Percentiles rank a stretch among this genome's conserved stretches.
Conservation (phyloP, 2,888 invertebrate species). For the Synanthedon andrenaeformis region DNA sequence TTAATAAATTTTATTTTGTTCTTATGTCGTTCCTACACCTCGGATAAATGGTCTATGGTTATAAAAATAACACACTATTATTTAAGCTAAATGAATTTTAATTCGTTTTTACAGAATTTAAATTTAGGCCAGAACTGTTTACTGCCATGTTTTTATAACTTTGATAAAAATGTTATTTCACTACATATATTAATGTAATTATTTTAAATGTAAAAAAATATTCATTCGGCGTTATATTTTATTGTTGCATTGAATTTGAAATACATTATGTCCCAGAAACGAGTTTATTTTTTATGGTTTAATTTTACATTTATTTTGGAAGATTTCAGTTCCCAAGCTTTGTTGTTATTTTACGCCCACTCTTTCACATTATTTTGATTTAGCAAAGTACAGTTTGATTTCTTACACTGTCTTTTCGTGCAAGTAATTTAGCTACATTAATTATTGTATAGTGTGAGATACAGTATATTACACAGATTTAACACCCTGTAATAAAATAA, state of each 20-base stretch:
- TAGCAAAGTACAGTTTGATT: not conserved
- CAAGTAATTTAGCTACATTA: slow-evolving; percentile 42
- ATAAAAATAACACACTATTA: not conserved
- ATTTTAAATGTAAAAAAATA: slow-evolving; percentile 35
- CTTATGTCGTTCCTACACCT: too few relatives aligned
- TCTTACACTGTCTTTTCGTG: slow-evolving; percentile 43
- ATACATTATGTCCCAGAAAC: slow-evolving; percentile 53
- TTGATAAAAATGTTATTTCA: not conserved
- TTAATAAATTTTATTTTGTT: too few relatives aligned
- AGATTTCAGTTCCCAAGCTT: slow-evolving; percentile 46
- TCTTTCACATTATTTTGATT: slow-evolving; percentile 12
- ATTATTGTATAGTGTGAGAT: slow-evolving; percentile 21
- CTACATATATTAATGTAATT: slow-evolving; percentile 5
- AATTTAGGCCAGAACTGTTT: not conserved
- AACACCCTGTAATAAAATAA: not conserved
- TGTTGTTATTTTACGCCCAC: slow-evolving; percentile 16
- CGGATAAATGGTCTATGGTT: not conserved
- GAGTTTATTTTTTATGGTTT: slow-evolving; percentile 23
- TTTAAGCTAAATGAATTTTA: not conserved
- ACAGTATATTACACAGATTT: slow-evolving; percentile 6
- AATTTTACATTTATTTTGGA: slow-evolving; percentile 67
- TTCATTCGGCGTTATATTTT: slow-evolving; percentile 51
- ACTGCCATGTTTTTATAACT: slow-evolving; percentile 45
- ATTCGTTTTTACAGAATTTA: not conserved
- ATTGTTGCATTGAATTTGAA: slow-evolving; percentile 61